Evolutionary conservation across 2,888 invertebrate species (phyloP).

Genomic region (Embidobia sp.): DNA sequence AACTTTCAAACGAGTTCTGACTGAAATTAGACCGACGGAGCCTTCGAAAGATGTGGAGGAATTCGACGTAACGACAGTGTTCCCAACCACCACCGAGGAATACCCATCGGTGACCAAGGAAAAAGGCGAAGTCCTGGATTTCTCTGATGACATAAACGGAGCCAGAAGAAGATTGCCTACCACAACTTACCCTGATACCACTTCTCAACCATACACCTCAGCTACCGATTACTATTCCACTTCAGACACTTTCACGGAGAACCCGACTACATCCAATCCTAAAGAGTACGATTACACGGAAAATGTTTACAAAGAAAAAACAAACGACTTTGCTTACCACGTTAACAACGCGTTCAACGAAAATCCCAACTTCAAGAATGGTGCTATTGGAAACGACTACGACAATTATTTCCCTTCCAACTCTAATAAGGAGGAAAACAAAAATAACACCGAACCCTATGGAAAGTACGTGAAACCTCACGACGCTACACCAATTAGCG

Average conservation of each 20-base stretch:
- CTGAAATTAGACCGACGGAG: conserved; percentile 90
- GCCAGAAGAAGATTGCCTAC: conserved; percentile 73
- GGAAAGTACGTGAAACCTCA: conserved; percentile 82
- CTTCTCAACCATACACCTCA: conserved; percentile 67
- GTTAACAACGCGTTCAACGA: conserved; percentile 81
- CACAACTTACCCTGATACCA: conserved; percentile 70
- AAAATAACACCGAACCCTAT: conserved; percentile 83
- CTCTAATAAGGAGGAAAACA: conserved; percentile 76
- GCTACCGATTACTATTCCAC: conserved; percentile 69
- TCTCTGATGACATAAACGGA: conserved; percentile 86
- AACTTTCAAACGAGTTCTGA: conserved; percentile 89
- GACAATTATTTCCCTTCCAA: conserved; percentile 77
- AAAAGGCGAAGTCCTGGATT: conserved; percentile 89
- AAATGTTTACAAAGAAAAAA: conserved; percentile 42
- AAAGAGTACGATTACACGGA: conserved; percentile 52
- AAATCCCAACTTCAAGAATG: conserved; percentile 65
- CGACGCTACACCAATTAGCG: conserved; percentile 79
- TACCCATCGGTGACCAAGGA: conserved; percentile 85
- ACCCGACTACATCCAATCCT: conserved; percentile 61
- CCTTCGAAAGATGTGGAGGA: conserved; percentile 83
- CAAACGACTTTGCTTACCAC: conserved; percentile 80
- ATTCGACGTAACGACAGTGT: conserved; percentile 75
- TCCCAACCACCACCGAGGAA: conserved; percentile 81
- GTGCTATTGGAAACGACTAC: conserved; percentile 67
- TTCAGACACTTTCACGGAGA: conserved; percentile 34